Base-by-base conservation (phyloP, 2,797 vertebrate species). In the Eurystomus glaucurus region DNA sequence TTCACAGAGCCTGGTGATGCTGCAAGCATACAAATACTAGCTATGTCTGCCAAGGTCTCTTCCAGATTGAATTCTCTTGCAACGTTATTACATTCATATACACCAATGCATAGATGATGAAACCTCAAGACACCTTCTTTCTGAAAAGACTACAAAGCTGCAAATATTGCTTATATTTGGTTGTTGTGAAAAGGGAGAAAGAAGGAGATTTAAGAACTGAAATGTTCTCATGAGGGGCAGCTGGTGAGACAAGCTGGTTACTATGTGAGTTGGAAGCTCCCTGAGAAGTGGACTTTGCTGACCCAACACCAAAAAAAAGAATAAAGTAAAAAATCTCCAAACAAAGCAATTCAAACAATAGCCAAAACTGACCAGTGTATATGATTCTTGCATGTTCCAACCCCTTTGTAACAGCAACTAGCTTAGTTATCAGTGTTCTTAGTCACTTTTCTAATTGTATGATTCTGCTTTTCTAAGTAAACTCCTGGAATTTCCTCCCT, bases 401-500 rank as follows among this genome's bases (percentile, higher is more conserved):
- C 21, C 46, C 68, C 50, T 61, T 85, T 78, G 17, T 80, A 86
- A 72, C 14, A 69, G 41, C 64, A 91, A n/a, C 26, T 11, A 74
- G 15, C 22, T 82, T 52, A 55, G 51, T 80, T 97, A 61, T 68
- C 64, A 72, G 48, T 64, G 52, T 31, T 91, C 2, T 1, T 85
- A 52, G 31, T 57, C 83, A 35, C 33, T 79, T 92, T 54, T 65
- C 33, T 92, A 89, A 93, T 89, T 54, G 75, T 48, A 54, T 54
- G 33, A 65, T 83, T 69, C 55, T 74, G 48, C 80, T 95, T 93
- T 91, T 92, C 62, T 80, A 51, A 83, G 68, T 76, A 71, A 95
- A 89, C 20, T 83, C 57, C 26, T 60, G 84, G 86, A 93, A 95
- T 91, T 96, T 97, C 93, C 93, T 96, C 92, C 48, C 55, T 87